Conservation (phyloP, 2,888 invertebrate genomes). For the Drosophila nr. perissopoda region DNA sequence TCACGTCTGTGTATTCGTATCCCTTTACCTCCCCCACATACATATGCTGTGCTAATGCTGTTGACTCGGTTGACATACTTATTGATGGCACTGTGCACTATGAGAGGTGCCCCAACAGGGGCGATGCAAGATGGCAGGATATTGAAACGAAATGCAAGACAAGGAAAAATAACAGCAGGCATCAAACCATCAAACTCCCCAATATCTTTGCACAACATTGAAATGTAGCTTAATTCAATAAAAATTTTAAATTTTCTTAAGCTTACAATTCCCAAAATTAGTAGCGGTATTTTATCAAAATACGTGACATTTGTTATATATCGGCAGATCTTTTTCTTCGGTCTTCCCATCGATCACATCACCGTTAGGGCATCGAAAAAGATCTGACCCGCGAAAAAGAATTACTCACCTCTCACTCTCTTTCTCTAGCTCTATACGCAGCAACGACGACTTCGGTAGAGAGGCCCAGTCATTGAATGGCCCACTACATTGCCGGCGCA, state of each 20-base stretch:
- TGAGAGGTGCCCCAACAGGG: neutral
- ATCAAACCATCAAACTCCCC: neutral
- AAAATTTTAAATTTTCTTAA: neutral
- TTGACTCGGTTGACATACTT: conserved; percentile 70
- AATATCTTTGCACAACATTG: neutral
- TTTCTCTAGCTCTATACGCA: conserved; percentile 20
- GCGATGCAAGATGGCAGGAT: conserved; percentile 30
- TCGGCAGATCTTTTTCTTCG: neutral
- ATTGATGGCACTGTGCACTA: conserved; percentile 61
- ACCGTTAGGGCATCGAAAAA: conserved; percentile 8
- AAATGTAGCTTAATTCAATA: neutral
- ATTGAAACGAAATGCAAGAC: conserved; percentile 46
- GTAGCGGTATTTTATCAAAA: neutral
- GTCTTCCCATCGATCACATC: conserved; percentile 26
- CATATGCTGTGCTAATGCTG: conserved; percentile 47
- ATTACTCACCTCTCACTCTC: conserved; percentile 40
- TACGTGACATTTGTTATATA: neutral
- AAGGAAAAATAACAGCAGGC: conserved; percentile 40
- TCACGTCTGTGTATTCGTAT: conserved; percentile 11
- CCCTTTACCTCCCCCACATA: neutral
- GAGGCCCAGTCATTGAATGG: conserved; percentile 45
- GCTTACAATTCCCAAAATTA: neutral
- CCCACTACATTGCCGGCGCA: conserved; percentile 46
- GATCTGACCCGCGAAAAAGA: neutral
- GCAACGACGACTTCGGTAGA: conserved; percentile 22